phyloP scores from a whole-genome alignment of 1,140 invertebrate species.

The Plodia interpunctella region DNA sequence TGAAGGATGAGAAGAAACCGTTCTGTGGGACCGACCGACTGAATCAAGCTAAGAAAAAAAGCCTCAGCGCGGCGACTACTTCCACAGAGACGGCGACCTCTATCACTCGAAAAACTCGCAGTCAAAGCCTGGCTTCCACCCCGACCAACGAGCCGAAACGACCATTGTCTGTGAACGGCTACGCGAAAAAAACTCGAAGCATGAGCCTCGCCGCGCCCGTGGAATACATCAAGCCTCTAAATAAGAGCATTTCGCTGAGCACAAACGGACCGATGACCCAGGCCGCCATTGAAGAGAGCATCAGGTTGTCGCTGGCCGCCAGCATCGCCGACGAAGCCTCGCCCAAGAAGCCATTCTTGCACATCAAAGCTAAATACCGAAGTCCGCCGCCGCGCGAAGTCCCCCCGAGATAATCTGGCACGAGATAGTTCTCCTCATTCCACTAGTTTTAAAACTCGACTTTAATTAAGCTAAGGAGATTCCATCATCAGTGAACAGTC shows the following conservation, averaged over 20 bases:
- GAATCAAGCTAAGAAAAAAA: conserved; percentile 34
- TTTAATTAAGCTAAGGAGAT: neutral
- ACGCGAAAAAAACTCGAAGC: conserved; percentile 58
- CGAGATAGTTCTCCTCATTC: conserved; percentile 34
- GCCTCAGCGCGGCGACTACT: conserved; percentile 30
- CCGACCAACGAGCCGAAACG: conserved; percentile 47
- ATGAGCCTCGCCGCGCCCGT: conserved; percentile 52
- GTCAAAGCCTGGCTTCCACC: conserved; percentile 60
- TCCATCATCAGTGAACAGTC: conserved; percentile 19
- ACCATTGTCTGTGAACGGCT: conserved; percentile 32
- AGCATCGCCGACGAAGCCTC: conserved; percentile 50
- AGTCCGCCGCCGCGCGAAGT: conserved; percentile 79
- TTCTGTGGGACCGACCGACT: conserved; percentile 48
- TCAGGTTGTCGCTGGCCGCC: conserved; percentile 58
- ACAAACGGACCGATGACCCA: conserved; percentile 52
- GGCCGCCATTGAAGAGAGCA: conserved; percentile 73
- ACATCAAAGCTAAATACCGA: conserved; percentile 85
- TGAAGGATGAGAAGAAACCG: conserved; percentile 37
- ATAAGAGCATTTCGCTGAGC: conserved; percentile 44
- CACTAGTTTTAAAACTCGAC: conserved; percentile 51
- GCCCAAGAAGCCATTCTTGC: conserved; percentile 79
- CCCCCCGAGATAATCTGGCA: conserved; percentile 64
- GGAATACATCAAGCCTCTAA: conserved; percentile 37
- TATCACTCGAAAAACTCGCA: conserved; percentile 37
- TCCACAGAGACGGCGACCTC: conserved; percentile 26